Base-by-base conservation (phyloP, 2,888 invertebrate genomes). In the Oegoconia quadripuncta region DNA sequence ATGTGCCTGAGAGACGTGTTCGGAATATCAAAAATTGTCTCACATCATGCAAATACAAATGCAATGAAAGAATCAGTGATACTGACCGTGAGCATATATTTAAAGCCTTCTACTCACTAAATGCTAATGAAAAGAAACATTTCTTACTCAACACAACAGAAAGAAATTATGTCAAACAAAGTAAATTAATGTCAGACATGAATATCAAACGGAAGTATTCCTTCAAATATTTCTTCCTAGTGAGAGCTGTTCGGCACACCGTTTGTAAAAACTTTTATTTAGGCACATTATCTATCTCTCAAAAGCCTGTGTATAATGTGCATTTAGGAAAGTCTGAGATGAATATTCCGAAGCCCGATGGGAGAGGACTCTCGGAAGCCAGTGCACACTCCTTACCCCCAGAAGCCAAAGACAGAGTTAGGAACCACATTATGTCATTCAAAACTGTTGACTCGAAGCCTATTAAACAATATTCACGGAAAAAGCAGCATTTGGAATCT, bases 261-360 rank as follows among this genome's bases (percentile, higher is more conserved):
- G 86, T 87, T 0, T 87, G 86, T 48, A 87, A 87, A 51, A 77
- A 80, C 47, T 87, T 84, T 42, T 87, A 83, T 46, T 71, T 87
- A 54, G 86, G 84, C 1, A 87, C 86, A 0, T 39, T 87, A 50
- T 74, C 81, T 6, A 84, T 87, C 62, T 87, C 86, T 0, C 86
- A 86, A 39, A 83, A 83, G 41, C 86, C 83, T 1, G 74, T 86
- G 0, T 86, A 87, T 39, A 86, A 84, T 58, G 86, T 87, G 1
- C 86, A 87, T 59, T 65, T 68, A 37, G 68, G 75, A 1, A 87
- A 87, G 58, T 75, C 80, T 0, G 83, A 84, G 4, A 68, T 80
- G 48, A 86, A 87, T 50, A 70, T 83, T 27, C 86, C 86, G 0
- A 86, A 86, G 42, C 84, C 82, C 0, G 86, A 87, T 41, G 86